Percentiles rank a stretch among this genome's conserved stretches.
These are phyloP conservation scores for Endomychus coccineus DNA, from an alignment of 2,888 invertebrate species.

Conservation along the genomic window DNA sequence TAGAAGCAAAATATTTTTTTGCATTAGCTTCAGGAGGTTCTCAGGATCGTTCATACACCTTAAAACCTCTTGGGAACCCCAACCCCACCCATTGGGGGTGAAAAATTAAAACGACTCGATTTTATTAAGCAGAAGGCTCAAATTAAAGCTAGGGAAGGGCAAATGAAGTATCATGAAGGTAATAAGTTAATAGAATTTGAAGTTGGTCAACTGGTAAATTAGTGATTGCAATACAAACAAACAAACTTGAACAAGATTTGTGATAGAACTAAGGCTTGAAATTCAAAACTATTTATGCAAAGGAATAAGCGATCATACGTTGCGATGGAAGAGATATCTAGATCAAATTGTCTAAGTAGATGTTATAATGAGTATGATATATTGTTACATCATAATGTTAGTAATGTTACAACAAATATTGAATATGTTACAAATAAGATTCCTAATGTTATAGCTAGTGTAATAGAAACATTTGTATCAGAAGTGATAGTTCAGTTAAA, in stretches of 20 bases:
- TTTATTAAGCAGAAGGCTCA: neutral
- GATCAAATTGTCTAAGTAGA: slow-evolving; percentile 5
- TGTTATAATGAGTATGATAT: slow-evolving; percentile 1
- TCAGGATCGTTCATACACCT: slow-evolving; percentile 18
- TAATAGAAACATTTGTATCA: too few relatives aligned
- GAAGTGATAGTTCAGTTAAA: slow-evolving; percentile 4
- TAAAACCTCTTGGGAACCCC: slow-evolving; percentile 21
- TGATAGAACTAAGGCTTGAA: neutral
- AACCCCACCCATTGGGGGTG: slow-evolving; percentile 19
- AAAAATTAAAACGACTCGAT: slow-evolving; percentile 4
- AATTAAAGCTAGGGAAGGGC: neutral
- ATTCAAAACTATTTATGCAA: slow-evolving; percentile 3
- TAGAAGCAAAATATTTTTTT: slow-evolving; percentile 22
- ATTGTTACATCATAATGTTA: neutral
- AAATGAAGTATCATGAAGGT: slow-evolving; percentile 7
- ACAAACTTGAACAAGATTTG: neutral
- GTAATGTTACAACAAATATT: neutral
- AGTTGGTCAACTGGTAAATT: slow-evolving; percentile 4
- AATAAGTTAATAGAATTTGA: neutral
- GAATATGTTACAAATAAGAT: neutral
- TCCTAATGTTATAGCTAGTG: neutral
- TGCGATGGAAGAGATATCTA: slow-evolving; percentile 6
- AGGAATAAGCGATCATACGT: neutral
- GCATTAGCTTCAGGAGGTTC: slow-evolving; percentile 18
- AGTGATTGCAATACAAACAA: slow-evolving; percentile 8